Evolutionary conservation across 2,797 vertebrate genomes (phyloP).

Genomic region (Sebastes alutus): DNA sequence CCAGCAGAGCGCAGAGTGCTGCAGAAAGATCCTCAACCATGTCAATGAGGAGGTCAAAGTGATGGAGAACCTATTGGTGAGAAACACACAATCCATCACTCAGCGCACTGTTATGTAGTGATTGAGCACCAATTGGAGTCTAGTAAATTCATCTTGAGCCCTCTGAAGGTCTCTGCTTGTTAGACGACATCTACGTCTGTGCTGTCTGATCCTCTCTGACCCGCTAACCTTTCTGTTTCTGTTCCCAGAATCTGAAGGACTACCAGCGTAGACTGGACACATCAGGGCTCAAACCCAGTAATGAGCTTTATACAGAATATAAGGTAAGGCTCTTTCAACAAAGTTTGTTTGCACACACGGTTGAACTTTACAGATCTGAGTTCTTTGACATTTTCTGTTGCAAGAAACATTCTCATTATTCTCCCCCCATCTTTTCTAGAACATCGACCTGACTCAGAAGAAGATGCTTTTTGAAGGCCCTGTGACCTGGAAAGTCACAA

Average conservation of each 20-base stretch:
- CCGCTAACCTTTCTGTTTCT: constrained; percentile 14
- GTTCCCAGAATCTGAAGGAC: constrained; percentile 86
- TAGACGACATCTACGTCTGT: constrained; percentile 12
- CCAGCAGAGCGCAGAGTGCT: constrained; percentile 88
- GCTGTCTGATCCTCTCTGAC: constrained; percentile 29
- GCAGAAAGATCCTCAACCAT: constrained; percentile 91
- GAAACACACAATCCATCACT: constrained; percentile 55
- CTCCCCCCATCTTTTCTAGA: constrained; percentile 71
- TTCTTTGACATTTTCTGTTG: background rate
- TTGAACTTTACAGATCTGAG: background rate
- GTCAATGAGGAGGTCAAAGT: constrained; percentile 91
- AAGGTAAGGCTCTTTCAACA: constrained; percentile 76
- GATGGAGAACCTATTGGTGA: constrained; percentile 93
- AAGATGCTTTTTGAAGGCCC: constrained; percentile 88
- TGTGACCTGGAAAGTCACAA: constrained; percentile 90
- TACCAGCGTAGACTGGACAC: constrained; percentile 92
- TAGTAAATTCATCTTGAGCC: constrained; percentile 45
- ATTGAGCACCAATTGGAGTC: constrained; percentile 43
- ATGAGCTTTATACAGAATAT: constrained; percentile 89
- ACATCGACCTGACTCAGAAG: constrained; percentile 86
- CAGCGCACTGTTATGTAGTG: constrained; percentile 22
- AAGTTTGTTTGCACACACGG: background rate
- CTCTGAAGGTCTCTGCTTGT: constrained; percentile 42
- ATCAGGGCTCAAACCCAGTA: constrained; percentile 88
- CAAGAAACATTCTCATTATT: background rate